Percentiles rank a stretch among this genome's conserved stretches.
These are phyloP conservation scores for Piaya cayana DNA, from an alignment of 2,113 vertebrate species.

Conservation along the genomic window DNA sequence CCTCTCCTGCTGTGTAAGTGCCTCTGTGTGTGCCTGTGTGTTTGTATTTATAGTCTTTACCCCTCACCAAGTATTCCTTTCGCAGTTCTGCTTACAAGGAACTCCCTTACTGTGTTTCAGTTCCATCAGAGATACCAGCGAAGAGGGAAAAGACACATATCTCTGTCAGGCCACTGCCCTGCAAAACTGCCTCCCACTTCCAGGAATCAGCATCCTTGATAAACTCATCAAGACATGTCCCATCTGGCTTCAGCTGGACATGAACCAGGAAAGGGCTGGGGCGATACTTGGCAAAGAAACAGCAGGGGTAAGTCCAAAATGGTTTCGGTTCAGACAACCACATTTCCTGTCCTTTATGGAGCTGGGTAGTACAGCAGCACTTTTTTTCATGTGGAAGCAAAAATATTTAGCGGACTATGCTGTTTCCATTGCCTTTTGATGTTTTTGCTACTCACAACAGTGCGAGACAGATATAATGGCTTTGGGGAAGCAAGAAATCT, in stretches of 20 bases:
- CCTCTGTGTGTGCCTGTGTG: not conserved
- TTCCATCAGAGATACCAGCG: not conserved
- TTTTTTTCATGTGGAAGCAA: not conserved
- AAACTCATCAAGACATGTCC: slow-evolving; percentile 85
- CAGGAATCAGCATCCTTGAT: slow-evolving; percentile 82
- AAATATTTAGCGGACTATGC: not conserved
- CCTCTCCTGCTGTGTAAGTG: not conserved
- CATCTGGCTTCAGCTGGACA: slow-evolving; percentile 86
- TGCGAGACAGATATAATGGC: not conserved
- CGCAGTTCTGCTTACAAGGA: not conserved
- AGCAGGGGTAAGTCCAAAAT: slow-evolving; percentile 82
- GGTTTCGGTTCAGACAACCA: not conserved
- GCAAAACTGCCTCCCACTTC: slow-evolving; percentile 31
- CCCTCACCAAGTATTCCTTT: not conserved
- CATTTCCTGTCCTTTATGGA: slow-evolving; percentile 1
- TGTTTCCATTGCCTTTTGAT: not conserved
- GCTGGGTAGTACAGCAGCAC: not conserved
- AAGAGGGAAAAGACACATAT: not conserved
- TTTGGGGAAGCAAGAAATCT: not conserved
- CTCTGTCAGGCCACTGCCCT: not conserved
- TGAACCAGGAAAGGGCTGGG: slow-evolving; percentile 70
- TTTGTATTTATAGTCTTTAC: not conserved
- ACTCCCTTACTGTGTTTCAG: slow-evolving; percentile 55
- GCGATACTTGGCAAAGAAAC: slow-evolving; percentile 78
- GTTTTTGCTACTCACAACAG: not conserved